These are phyloP conservation scores for Dromococcyx pavoninus DNA, from an alignment of 2,797 vertebrate genomes.

Conservation along the genomic window DNA sequence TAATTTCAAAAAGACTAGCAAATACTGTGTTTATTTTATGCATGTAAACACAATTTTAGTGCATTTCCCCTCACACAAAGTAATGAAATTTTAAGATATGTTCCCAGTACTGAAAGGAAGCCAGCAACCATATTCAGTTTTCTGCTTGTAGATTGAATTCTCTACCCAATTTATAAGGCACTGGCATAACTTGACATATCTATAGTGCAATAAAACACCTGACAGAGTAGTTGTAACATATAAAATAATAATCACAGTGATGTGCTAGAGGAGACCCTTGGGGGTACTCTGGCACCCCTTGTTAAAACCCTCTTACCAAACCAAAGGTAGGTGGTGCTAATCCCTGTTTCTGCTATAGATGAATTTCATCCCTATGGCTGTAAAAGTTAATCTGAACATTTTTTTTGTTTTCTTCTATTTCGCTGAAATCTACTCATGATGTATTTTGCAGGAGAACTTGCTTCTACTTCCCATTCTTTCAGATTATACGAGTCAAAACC, in stretches of 20 bases:
- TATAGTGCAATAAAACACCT: conserved; percentile 62
- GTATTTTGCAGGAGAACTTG: background rate
- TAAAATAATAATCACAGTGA: conserved; percentile 38
- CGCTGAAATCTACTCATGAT: background rate
- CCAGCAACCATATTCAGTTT: conserved; percentile 65
- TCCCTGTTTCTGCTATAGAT: background rate
- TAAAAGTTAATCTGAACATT: background rate
- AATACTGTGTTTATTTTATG: background rate
- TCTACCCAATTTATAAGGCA: conserved; percentile 60
- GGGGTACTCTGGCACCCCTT: background rate
- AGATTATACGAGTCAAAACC: background rate
- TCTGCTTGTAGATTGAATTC: conserved; percentile 74
- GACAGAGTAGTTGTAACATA: conserved; percentile 32
- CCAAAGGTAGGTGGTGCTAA: background rate
- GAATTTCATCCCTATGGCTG: background rate
- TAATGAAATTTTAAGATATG: conserved; percentile 66
- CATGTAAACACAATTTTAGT: conserved; percentile 22
- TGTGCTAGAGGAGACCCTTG: background rate
- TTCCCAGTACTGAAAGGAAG: conserved; percentile 34
- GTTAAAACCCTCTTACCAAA: conserved; percentile 32
- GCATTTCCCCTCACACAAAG: conserved; percentile 10
- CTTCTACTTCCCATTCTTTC: background rate
- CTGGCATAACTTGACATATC: conserved; percentile 48
- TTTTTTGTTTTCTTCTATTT: background rate
- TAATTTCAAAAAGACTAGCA: conserved; percentile 26